phyloP scores from a whole-genome alignment of 1,140 invertebrate genomes.

The Bombyx mandarina region DNA sequence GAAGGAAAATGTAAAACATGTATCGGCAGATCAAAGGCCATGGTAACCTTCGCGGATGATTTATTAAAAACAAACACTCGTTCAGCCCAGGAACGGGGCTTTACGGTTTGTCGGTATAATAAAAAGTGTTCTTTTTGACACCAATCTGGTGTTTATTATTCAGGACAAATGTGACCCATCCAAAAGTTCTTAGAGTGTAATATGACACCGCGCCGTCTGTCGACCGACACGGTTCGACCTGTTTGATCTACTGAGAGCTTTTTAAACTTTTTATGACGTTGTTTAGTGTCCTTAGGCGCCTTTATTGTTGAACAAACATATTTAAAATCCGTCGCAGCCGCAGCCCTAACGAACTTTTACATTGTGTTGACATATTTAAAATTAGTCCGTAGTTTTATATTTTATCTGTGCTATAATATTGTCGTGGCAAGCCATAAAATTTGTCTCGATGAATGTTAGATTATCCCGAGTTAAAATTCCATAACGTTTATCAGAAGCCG shows the following conservation, averaged over 20 bases:
- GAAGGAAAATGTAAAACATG: slow-evolving; percentile 14
- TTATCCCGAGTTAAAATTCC: slow-evolving; percentile 1
- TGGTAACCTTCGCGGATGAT: slow-evolving; percentile 43
- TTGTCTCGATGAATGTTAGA: too few relatives aligned
- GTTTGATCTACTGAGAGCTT: slow-evolving; percentile 71
- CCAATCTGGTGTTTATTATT: slow-evolving; percentile 69
- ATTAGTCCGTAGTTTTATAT: slow-evolving; percentile 1
- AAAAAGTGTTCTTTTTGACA: slow-evolving; percentile 67
- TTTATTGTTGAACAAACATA: slow-evolving; percentile 67
- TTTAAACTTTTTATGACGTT: slow-evolving; percentile 70
- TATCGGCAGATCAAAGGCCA: slow-evolving; percentile 38
- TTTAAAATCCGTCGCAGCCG: slow-evolving; percentile 39
- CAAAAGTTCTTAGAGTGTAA: slow-evolving; percentile 35
- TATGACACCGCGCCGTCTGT: slow-evolving; percentile 53
- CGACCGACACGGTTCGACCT: slow-evolving; percentile 54
- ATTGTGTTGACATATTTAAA: slow-evolving; percentile 19
- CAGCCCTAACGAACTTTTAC: slow-evolving; percentile 28
- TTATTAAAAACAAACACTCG: slow-evolving; percentile 56
- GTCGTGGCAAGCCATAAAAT: too few relatives aligned
- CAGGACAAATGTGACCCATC: slow-evolving; percentile 59
- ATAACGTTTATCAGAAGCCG: slow-evolving; percentile 4
- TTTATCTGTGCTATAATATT: too few relatives aligned
- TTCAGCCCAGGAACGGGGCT: slow-evolving; percentile 25
- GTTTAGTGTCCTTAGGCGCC: slow-evolving; percentile 59
- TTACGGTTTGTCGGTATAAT: slow-evolving; percentile 62